Base-by-base conservation (phyloP, 1,140 invertebrate species). In the Heliothis subflexa region DNA sequence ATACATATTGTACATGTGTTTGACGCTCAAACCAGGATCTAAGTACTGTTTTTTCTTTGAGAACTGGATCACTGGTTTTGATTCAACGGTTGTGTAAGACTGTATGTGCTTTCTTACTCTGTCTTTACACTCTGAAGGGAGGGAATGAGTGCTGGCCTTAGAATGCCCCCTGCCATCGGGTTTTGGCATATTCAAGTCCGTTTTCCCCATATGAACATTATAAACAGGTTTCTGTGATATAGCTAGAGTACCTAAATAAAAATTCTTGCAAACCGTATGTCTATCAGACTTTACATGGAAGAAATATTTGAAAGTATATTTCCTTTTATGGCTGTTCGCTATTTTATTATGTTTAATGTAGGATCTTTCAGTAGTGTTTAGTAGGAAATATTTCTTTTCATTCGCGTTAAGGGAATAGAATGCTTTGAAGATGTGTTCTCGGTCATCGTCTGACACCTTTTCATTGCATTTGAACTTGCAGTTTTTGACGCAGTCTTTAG, bases 1-100 rank as follows among this genome's bases (percentile, higher is more conserved):
- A 87, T 95, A 95, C 86, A 95, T 88, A 40, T 88, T 88, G 78
- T 93, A 95, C 91, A 95, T 95, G 59, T 95, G 91, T 86, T 91
- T 94, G 78, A 95, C 91, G 83, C 87, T 95, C 62, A 95, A 86
- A 85, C 84, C 88, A 11, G 88, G 81, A 68, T 92, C 87, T 83
- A 95, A 87, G 86, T 93, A 95, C 79, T 95, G 92, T 85, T 93
- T 93, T 61, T 91, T 93, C 75, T 87, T 90, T 70, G 93, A 94
- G 83, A 88, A 92, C 70, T 91, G 88, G 81, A 90, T 91, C 0
- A 94, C 87, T 3, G 89, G 86, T 52, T 92, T 92, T 1, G 85
- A 86, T 49, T 94, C 89, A n/a, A 89, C 57, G 16, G 92, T 93
- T n/a, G 50, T 85, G 28, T 89, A 93, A 0, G 92, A 90, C 80